Base-by-base conservation (phyloP, 2,797 vertebrate species). In the Arctocebus calabarensis region DNA sequence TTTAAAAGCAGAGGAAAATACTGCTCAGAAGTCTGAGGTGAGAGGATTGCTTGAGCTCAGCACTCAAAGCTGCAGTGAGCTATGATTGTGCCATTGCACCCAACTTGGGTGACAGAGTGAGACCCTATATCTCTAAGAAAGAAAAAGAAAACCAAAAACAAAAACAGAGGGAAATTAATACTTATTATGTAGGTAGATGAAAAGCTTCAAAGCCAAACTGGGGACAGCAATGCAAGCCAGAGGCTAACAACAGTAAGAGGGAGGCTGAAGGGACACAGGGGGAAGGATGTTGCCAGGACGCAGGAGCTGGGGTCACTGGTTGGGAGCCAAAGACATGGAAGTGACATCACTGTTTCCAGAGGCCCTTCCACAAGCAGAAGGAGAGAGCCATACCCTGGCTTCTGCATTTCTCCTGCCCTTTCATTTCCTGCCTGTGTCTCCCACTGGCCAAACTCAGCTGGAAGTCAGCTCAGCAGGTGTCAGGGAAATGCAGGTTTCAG, bases 1-100 rank as follows among this genome's bases (percentile, higher is more conserved):
- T 88, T 88, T 77, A 78, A 84, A 94, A 87, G 61, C 48, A 68
- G 25, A 92, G 29, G 57, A 20, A 84, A 73, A 45, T 83, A 68
- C 32, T 68, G n/a, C 32, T 68, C 7, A 8, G 64, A n/a, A 34
- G 17, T 8, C 32, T 34, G 17, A 68, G 64, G 64, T 2, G 16
- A 68, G 64, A 68, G 32, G 64, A 68, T 68, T 19, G 1, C 64
- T 68, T 34, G 32, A 66, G 32, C 32, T n/a, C 17, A 68, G 64
- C 20, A 17, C 17, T n/a, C 1, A 19, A 68, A 17, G 64, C 32
- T 34, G 7, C 64, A 66, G 64, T 9, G 32, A 68, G 32, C 64
- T 68, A n/a, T 20, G 64, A 20, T 68, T 68, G 32, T 8, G n/a
- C 32, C 32, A 34, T n/a, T 34, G 64, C 7, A 3, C 32, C 64